phyloP scores from a whole-genome alignment of 2,888 invertebrate species.

The Macrophya annulata region DNA sequence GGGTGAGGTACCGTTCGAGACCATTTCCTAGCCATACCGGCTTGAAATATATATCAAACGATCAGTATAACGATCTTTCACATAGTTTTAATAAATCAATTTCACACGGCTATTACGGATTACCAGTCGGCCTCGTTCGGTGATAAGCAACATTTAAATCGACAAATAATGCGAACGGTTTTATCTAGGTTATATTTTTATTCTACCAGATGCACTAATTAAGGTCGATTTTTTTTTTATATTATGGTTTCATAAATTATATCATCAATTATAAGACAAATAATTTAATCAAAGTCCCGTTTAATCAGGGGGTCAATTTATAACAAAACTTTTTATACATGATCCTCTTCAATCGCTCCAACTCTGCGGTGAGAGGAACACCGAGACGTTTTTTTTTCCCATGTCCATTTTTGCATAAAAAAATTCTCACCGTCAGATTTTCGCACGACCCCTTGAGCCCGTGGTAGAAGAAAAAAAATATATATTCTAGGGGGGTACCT shows the following conservation, averaged over 20 bases:
- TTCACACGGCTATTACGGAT: constrained; percentile 50
- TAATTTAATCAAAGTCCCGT: neutral
- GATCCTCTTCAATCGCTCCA: constrained; percentile 36
- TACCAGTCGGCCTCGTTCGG: neutral
- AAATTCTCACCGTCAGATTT: constrained; percentile 75
- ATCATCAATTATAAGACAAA: neutral
- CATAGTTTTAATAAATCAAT: constrained; percentile 49
- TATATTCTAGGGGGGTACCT: constrained; percentile 64
- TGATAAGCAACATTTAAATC: constrained; percentile 1
- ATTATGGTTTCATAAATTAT: neutral
- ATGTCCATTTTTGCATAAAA: constrained; percentile 78
- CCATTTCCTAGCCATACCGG: constrained; percentile 25
- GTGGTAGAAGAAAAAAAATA: constrained; percentile 61
- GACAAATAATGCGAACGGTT: constrained; percentile 25
- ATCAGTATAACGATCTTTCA: constrained; percentile 42
- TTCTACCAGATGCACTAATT: neutral
- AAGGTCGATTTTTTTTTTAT: neutral
- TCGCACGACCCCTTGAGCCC: constrained; percentile 71
- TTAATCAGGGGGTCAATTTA: neutral
- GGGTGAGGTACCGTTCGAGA: constrained; percentile 42
- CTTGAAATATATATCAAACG: constrained; percentile 36
- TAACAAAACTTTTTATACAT: neutral
- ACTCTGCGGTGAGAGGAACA: constrained; percentile 54
- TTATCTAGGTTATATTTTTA: neutral
- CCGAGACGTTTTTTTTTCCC: constrained; percentile 72